Percentiles rank a stretch among this genome's conserved stretches.
phyloP scores from a whole-genome alignment of 2,888 invertebrate genomes.

The Pyrocoelia pectoralis region DNA sequence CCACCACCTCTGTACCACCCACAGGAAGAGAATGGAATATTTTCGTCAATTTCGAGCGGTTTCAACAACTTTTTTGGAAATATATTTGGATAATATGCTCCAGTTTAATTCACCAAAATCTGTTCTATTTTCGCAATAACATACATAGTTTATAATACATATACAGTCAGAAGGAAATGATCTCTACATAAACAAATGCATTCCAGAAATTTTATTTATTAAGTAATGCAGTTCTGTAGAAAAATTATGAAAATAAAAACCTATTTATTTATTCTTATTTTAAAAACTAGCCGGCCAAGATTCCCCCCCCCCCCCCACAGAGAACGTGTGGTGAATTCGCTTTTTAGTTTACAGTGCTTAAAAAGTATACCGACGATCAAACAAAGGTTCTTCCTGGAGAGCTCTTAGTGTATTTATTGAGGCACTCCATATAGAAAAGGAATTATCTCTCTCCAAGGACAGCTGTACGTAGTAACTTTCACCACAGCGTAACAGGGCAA shows the following conservation, averaged over 20 bases:
- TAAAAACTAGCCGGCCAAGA: not conserved
- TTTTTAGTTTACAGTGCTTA: no score
- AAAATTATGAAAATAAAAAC: conserved; percentile 5
- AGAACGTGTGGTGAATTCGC: no score
- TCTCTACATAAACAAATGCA: conserved; percentile 1
- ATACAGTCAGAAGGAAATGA: not conserved
- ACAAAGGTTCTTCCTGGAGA: no score
- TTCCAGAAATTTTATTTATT: conserved; percentile 2
- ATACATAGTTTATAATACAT: not conserved
- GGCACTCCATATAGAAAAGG: no score
- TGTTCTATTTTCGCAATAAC: not conserved
- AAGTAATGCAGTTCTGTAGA: not conserved
- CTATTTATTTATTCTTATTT: not conserved
- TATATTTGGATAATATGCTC: conserved; percentile 27
- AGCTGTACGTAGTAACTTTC: no score
- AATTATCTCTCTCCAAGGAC: no score
- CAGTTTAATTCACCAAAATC: not conserved
- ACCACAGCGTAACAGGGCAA: no score
- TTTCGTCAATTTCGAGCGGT: conserved; percentile 79
- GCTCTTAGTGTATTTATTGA: no score
- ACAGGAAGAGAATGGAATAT: conserved; percentile 67
- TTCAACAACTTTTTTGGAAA: conserved; percentile 75
- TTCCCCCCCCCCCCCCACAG: no score
- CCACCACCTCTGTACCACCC: conserved; percentile 55
- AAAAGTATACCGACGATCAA: no score